Evolutionary conservation across 1,140 invertebrate genomes (phyloP).

Genomic region (Eupeodes corollae): DNA sequence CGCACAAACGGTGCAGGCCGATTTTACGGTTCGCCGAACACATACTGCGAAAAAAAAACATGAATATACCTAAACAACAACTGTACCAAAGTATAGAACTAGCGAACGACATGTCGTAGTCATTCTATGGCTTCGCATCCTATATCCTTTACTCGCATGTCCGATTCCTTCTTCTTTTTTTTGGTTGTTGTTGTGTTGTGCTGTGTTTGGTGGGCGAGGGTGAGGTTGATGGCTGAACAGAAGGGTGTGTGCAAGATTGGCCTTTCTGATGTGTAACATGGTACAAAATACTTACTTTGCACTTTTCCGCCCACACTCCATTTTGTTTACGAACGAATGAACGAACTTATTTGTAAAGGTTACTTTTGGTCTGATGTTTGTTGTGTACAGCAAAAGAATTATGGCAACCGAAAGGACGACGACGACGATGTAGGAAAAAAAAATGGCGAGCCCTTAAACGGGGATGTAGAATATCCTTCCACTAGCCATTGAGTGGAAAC

Average conservation of each 20-base stretch:
- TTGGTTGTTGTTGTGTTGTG: no score
- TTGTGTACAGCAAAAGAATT: no score
- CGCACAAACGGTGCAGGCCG: background rate
- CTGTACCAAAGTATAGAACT: no score
- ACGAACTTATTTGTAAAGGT: no score
- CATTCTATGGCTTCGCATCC: background rate
- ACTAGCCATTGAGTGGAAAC: slow-evolving; percentile 35
- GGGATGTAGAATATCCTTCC: slow-evolving; percentile 14
- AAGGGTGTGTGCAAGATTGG: background rate
- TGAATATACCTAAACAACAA: no score
- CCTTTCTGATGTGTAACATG: background rate
- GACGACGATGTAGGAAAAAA: no score
- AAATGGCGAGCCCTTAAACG: slow-evolving; percentile 12
- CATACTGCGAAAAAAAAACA: no score
- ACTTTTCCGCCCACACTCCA: no score
- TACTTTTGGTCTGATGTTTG: no score
- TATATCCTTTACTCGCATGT: slow-evolving; percentile 7
- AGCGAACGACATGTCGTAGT: no score
- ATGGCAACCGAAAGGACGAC: slow-evolving; percentile 3
- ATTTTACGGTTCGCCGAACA: no score
- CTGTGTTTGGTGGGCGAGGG: slow-evolving; percentile 1
- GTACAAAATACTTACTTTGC: background rate
- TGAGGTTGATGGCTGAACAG: background rate
- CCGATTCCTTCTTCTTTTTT: background rate
- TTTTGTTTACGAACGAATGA: no score